Base-by-base conservation (phyloP, 2,113 vertebrate species). In the Xiphias gladius region DNA sequence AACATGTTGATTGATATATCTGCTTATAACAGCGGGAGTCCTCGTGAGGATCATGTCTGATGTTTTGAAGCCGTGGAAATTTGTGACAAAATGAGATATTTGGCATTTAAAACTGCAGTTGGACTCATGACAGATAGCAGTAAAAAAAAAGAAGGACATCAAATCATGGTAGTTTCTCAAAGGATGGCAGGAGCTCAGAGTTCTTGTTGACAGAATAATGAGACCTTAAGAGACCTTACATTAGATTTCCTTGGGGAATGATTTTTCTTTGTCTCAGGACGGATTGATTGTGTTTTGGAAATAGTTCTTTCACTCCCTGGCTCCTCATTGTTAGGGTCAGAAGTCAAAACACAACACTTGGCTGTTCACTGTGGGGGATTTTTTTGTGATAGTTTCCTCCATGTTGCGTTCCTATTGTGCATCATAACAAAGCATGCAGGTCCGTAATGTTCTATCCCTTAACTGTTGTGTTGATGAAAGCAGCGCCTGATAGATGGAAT, bases 401-500 rank as follows among this genome's bases (percentile, higher is more conserved):
- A 0, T 26, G 71, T 48, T 64, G 26, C 41, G 55, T 73, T 64
- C 58, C 59, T 54, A 30, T 59, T 26, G 37, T 72, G 35, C n/a
- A 41, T 79, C 7, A 52, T 16, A 50, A 24, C 30, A 19, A 30
- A 75, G 64, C 57, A 65, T 32, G 19, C 28, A 6, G 57, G 35
- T 66, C 58, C n/a, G 17, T 64, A 71, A 67, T 78, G 78, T 78
- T 37, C 28, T 14, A n/a, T 59, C 68, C 55, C 68, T 68, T 43
- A 80, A 79, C 68, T 74, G 57, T 12, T 58, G 73, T 70, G 61
- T 62, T 82, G 89, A 89, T 85, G 55, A 77, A 72, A 74, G 69
- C n/a, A 58, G 10, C 24, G 64, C n/a, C n/a, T 92, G 91, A 94
- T 87, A 16, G 81, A 94, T 93, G 90, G 72, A 86, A 89, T 78